Percentiles rank a stretch among this genome's conserved stretches.
These are phyloP conservation scores for Melanotaenia boesemani DNA, from an alignment of 2,797 vertebrate species.

Conservation along the genomic window DNA sequence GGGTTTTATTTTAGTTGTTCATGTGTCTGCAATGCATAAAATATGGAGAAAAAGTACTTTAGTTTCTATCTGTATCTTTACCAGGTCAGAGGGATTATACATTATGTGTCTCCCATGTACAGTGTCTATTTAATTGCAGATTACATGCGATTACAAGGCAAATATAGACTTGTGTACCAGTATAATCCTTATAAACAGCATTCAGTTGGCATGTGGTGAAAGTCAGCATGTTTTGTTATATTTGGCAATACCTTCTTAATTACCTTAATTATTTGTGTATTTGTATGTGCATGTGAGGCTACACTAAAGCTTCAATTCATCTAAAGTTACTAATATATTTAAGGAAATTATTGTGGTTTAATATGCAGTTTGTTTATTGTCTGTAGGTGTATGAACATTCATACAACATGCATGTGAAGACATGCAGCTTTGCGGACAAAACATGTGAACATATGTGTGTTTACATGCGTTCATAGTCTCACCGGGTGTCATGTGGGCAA, in stretches of 20 bases:
- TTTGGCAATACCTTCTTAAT: slow-evolving; percentile 32
- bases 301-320: not conserved
- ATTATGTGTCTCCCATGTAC: slow-evolving; percentile 13
- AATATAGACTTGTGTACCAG: slow-evolving; percentile 27
- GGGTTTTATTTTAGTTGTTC: too few species aligned
- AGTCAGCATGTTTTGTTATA: slow-evolving; percentile 66
- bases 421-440: not conserved
- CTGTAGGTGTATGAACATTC: not conserved
- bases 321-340: slow-evolving; percentile 25
- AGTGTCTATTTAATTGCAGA: slow-evolving; percentile 68
- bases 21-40: too few species aligned
- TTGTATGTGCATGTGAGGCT: slow-evolving; percentile 6
- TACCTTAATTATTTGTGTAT: slow-evolving; percentile 19
- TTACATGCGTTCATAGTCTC: slow-evolving; percentile 15
- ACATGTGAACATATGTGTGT: slow-evolving; percentile 2
- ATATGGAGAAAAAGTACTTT: not conserved
- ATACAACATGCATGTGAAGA: not conserved
- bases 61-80: slow-evolving; percentile 19
- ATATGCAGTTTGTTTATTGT: slow-evolving; percentile 9
- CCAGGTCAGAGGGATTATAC: slow-evolving; percentile 61
- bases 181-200: slow-evolving; percentile 47
- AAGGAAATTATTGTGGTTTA: slow-evolving; percentile 24
- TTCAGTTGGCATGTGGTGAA: slow-evolving; percentile 45
- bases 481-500: slow-evolving; percentile 39
- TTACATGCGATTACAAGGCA: slow-evolving; percentile 67